Conservation (phyloP, 2,888 invertebrate species). For the Rambutsinella grinnellia region DNA sequence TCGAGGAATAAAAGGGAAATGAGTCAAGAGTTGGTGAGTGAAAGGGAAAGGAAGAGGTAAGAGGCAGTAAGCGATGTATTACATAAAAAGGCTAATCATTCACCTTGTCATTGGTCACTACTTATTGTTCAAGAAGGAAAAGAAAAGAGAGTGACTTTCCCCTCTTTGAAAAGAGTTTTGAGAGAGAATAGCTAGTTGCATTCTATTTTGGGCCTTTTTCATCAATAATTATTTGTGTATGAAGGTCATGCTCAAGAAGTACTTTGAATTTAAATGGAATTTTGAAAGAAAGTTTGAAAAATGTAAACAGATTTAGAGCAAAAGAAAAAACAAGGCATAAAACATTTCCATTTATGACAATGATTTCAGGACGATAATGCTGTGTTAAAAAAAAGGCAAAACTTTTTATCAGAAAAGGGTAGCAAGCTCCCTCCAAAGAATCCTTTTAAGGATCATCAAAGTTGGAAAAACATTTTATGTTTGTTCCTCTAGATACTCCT, state of each 20-base stretch:
- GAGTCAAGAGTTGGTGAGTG: constrained; percentile 7
- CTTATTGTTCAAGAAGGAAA: constrained; percentile 13
- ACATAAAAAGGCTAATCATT: constrained; percentile 58
- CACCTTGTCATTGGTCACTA: constrained; percentile 57
- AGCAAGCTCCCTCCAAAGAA: constrained; percentile 1
- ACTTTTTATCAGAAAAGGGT: not conserved
- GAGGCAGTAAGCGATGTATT: constrained; percentile 8
- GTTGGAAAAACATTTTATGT: not conserved
- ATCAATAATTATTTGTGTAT: no score
- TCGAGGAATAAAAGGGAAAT: constrained; percentile 12
- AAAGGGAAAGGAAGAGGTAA: constrained; percentile 14
- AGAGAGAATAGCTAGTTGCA: no score
- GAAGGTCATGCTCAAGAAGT: no score
- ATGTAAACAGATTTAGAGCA: no score
- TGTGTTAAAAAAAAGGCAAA: not conserved
- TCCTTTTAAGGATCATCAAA: constrained; percentile 4
- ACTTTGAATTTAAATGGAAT: no score
- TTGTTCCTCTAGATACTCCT: not conserved
- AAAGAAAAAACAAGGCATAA: not conserved
- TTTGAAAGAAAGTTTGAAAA: no score
- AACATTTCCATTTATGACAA: no score
- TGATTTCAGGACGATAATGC: not conserved
- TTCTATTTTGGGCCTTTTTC: no score
- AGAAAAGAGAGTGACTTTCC: no score
- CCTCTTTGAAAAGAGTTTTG: no score